phyloP scores from a whole-genome alignment of 1,140 invertebrate species.

The Dendroctonus valens region DNA sequence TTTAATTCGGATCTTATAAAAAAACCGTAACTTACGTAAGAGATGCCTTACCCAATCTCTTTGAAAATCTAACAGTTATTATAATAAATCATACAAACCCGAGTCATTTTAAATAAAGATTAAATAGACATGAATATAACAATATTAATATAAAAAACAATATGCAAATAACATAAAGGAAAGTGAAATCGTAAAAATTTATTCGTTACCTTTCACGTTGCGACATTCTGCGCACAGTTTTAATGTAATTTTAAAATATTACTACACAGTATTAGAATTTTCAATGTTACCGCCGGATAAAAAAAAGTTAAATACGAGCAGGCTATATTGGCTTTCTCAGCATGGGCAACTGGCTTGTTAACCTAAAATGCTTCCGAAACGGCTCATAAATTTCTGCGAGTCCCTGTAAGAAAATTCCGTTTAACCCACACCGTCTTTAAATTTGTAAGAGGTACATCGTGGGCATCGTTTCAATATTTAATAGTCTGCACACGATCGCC shows the following conservation, averaged over 20 bases:
- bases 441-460: constrained; percentile 28
- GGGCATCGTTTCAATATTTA: constrained; percentile 26
- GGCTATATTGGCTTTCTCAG: constrained; percentile 20
- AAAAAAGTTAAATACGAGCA: constrained; percentile 10
- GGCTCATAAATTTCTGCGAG: constrained; percentile 23
- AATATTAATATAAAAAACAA: too few relatives aligned
- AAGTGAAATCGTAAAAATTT: too few relatives aligned
- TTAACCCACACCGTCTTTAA: constrained; percentile 32
- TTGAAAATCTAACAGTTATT: too few relatives aligned
- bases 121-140: too few relatives aligned
- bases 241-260: background rate
- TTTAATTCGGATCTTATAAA: too few relatives aligned
- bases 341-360: constrained; percentile 23
- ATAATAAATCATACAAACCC: too few relatives aligned
- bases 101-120: too few relatives aligned
- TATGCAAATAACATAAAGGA: too few relatives aligned
- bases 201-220: too few relatives aligned
- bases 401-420: constrained; percentile 27
- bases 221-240: background rate
- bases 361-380: constrained; percentile 28
- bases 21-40: too few relatives aligned
- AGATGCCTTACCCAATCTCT: too few relatives aligned
- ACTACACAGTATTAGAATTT: constrained; percentile 14
- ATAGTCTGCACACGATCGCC: constrained; percentile 8
- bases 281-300: background rate